Base-by-base conservation (phyloP, 1,140 invertebrate species). In the Trypoxylus dichotomus region DNA sequence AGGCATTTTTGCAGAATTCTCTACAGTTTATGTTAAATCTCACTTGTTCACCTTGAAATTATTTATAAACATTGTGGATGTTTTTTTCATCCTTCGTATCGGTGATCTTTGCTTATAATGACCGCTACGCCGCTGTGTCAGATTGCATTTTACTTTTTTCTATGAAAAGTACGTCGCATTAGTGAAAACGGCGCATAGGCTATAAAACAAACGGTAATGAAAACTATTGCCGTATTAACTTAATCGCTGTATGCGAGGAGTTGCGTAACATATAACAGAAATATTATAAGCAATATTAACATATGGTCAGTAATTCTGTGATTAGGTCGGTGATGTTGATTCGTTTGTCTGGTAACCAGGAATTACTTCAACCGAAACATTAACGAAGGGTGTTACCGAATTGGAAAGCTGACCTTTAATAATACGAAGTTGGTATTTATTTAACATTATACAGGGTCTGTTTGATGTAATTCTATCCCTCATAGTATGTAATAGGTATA, bases 1-100 rank as follows among this genome's bases (percentile, higher is more conserved):
- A 68, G 24, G 27, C 27, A 68, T 68, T 68, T 68, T 68, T 29
- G 60, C 60, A 29, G 27, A 15, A 68, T 13, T 68, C 60, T 24
- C 60, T 27, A 10, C 24, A 24, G 60, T 27, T 68, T 68, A 19
- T n/a, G 27, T n/a, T 68, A 68, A 68, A 68, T 68, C 60, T 68
- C 60, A 68, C 60, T 68, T 68, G 60, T 27, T 68, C 27, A 68
- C 60, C 60, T 68, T 68, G 60, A 68, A 68, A 68, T 68, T 68
- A 68, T 68, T 68, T 68, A 68, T 68, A 68, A 29, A 68, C 27
- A 68, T 3, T 68, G 11, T n/a, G 19, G 21, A 63, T 27, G 25
- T 24, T 68, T 68, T 68, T 68, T 25, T 58, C 47, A 58, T 37
- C 47, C 19, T n/a, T 19, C 19, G 19, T 15, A 15, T 15, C 19